phyloP scores from a whole-genome alignment of 2,797 vertebrate genomes.

The Aldrovandia affinis region DNA sequence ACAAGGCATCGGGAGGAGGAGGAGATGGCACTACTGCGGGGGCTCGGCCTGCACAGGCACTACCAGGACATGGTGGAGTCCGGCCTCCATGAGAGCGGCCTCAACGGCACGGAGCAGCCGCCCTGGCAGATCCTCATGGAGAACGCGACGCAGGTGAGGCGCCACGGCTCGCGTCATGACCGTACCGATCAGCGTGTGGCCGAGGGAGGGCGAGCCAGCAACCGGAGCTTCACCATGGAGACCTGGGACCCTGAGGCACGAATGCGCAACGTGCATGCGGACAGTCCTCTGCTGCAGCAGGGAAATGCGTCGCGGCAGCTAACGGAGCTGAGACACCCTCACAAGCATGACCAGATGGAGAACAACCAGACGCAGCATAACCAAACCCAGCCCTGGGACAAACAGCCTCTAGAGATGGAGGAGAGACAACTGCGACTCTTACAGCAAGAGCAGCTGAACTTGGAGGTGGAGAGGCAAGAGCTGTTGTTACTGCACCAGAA shows the following conservation, averaged over 20 bases:
- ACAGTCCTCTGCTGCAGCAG: conserved; percentile 42
- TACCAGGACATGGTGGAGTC: neutral
- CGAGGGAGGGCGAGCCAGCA: neutral
- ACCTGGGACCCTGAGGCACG: neutral
- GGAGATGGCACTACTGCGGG: neutral
- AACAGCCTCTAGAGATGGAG: conserved; percentile 63
- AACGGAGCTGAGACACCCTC: conserved; percentile 33
- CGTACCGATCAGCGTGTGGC: neutral
- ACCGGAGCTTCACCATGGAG: neutral
- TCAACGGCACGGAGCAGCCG: neutral
- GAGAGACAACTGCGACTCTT: conserved; percentile 41
- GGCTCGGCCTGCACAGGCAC: neutral
- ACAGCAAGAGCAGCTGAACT: conserved; percentile 54
- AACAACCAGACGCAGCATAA: conserved; percentile 52
- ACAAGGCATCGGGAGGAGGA: neutral
- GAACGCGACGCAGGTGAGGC: neutral
- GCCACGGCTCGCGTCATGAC: neutral
- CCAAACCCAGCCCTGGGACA: conserved; percentile 47
- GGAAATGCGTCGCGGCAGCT: conserved; percentile 35
- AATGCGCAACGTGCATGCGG: conserved; percentile 41
- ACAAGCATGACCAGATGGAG: conserved; percentile 56
- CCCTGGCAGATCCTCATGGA: neutral
- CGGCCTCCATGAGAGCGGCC: neutral
- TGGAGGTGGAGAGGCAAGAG: conserved; percentile 69
- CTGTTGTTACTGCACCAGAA: conserved; percentile 68